Conservation (phyloP, 2,888 invertebrate genomes). For the Ceratothoa steindachneri region DNA sequence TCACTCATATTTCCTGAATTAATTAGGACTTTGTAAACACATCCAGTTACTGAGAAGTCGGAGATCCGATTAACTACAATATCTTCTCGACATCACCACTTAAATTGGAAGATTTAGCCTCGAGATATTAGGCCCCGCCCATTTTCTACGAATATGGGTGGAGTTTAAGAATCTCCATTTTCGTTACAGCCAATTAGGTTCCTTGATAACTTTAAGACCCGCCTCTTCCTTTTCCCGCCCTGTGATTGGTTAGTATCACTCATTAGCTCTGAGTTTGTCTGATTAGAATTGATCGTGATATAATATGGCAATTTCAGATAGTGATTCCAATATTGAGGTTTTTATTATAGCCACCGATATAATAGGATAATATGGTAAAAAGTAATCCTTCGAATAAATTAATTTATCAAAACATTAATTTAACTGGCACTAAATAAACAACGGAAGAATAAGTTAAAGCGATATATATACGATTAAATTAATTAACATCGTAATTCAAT, state of each 20-base stretch:
- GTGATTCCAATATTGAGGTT: background rate
- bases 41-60: background rate
- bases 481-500: background rate
- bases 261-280: background rate
- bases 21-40: background rate
- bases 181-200: background rate
- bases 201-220: background rate
- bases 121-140: background rate
- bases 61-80: background rate
- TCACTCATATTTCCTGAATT: background rate
- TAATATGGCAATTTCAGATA: conserved; percentile 7
- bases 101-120: too few species aligned
- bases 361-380: background rate
- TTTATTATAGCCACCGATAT: background rate
- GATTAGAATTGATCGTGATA: conserved; percentile 13
- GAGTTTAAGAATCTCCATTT: background rate
- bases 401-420: background rate
- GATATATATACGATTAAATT: background rate
- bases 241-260: background rate
- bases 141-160: background rate
- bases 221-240: background rate
- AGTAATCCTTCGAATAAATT: background rate
- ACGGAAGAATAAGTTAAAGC: background rate
- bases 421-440: background rate
- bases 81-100: too few species aligned